phyloP scores from a whole-genome alignment of 1,140 invertebrate genomes.

The Ruditapes philippinarum region DNA sequence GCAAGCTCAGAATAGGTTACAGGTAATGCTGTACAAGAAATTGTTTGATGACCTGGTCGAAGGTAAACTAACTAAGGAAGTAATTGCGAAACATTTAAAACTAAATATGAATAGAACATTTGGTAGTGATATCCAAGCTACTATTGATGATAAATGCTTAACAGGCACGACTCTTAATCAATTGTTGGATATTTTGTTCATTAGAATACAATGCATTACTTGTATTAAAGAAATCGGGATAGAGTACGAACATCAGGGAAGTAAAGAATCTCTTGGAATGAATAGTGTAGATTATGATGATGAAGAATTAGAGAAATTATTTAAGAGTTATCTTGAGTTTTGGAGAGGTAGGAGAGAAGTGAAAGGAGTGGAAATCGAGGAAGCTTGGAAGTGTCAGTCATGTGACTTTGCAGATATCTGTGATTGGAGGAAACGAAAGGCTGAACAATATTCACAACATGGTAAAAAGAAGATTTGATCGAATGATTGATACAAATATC shows the following conservation, averaged over 20 bases:
- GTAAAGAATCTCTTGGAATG: constrained; percentile 68
- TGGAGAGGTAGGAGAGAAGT: constrained; percentile 78
- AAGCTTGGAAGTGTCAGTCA: constrained; percentile 82
- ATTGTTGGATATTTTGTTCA: constrained; percentile 75
- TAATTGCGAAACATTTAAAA: constrained; percentile 71
- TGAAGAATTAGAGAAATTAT: constrained; percentile 65
- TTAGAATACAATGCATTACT: constrained; percentile 74
- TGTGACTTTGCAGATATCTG: constrained; percentile 81
- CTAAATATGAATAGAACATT: constrained; percentile 73
- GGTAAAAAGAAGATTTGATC: too few relatives aligned
- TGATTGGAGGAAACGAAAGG: constrained; percentile 80
- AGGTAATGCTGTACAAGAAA: constrained; percentile 81
- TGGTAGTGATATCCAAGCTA: constrained; percentile 69
- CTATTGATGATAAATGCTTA: constrained; percentile 46
- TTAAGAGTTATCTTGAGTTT: constrained; percentile 74
- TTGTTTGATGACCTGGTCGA: constrained; percentile 82
- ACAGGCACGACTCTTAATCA: constrained; percentile 69
- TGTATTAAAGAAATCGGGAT: constrained; percentile 76
- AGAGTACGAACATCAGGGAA: constrained; percentile 81
- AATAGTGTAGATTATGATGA: constrained; percentile 73
- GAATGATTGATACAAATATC: too few relatives aligned
- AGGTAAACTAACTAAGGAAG: constrained; percentile 74
- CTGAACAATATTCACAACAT: constrained; percentile 68
- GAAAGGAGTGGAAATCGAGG: constrained; percentile 82
- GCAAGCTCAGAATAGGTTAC: constrained; percentile 75